A percentile compares a stretch with the other conserved stretches of the same genome.
Conservation (phyloP, 2,888 invertebrate genomes). For the Nymphalis urticae region DNA sequence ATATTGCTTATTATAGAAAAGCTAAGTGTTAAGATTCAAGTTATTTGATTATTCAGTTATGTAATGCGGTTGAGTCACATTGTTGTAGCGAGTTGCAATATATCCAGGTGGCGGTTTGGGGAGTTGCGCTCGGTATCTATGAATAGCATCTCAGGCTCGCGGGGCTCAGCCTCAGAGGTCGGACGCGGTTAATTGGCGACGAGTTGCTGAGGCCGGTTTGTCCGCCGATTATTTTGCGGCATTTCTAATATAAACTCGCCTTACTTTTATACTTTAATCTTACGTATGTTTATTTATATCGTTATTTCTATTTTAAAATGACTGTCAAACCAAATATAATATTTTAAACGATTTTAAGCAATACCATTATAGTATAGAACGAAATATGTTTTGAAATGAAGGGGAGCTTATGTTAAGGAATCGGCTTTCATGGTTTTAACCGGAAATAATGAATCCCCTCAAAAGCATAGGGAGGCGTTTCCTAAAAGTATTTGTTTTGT, state of each 20-base stretch:
- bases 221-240: constrained; percentile 69
- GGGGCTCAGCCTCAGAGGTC: constrained; percentile 57
- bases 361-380: neutral
- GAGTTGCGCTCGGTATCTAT: constrained; percentile 52
- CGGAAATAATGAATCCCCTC: constrained; percentile 73
- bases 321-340: neutral
- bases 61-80: constrained; percentile 40
- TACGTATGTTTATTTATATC: constrained; percentile 15
- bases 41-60: constrained; percentile 36
- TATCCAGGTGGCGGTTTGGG: constrained; percentile 39
- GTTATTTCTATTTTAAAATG: neutral
- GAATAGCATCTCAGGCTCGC: constrained; percentile 62
- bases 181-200: constrained; percentile 78
- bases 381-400: constrained; percentile 4
- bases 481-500: constrained; percentile 62
- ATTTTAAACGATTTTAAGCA: neutral
- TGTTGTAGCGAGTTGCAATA: constrained; percentile 35
- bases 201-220: constrained; percentile 66
- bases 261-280: constrained; percentile 39
- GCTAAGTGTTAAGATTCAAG: constrained; percentile 24
- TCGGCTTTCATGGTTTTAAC: constrained; percentile 59
- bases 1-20: constrained; percentile 5
- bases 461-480: constrained; percentile 45
- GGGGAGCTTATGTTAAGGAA: constrained; percentile 44
- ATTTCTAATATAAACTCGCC: constrained; percentile 55